Evolutionary conservation across 2,888 invertebrate genomes (phyloP).

Genomic region (Crossocerus cetratus): DNA sequence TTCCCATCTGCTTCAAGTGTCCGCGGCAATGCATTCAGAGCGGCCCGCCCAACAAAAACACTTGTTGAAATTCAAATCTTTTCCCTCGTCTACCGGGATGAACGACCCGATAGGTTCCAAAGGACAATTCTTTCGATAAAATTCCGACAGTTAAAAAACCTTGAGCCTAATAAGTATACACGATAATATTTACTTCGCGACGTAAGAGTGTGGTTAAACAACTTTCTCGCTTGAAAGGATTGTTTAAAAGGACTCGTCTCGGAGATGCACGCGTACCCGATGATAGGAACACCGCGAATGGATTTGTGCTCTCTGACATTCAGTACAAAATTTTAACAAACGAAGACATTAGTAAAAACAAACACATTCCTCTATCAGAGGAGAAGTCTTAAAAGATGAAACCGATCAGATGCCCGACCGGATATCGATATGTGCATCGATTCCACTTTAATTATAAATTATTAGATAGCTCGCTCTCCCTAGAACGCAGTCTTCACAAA

Average conservation of each 20-base stretch:
- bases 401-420: not conserved
- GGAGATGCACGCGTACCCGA: slow-evolving; percentile 2
- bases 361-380: not conserved
- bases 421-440: slow-evolving; percentile 36
- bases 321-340: not conserved
- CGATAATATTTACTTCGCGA: too few species aligned
- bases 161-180: slow-evolving; percentile 1
- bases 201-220: too few species aligned
- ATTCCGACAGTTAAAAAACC: not conserved
- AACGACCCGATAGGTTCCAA: too few species aligned
- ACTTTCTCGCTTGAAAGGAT: too few species aligned
- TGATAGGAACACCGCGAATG: slow-evolving; percentile 10
- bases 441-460: slow-evolving; percentile 1
- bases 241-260: too few species aligned
- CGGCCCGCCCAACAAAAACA: too few species aligned
- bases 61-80: too few species aligned
- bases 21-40: too few species aligned
- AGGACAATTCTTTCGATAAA: too few species aligned
- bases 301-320: slow-evolving; percentile 28
- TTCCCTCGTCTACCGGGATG: too few species aligned
- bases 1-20: too few species aligned
- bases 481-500: not conserved
- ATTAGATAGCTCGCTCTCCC: too few species aligned
- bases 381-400: not conserved
- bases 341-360: not conserved